These are phyloP conservation scores for Eulemur rubriventer DNA, from an alignment of 2,797 vertebrate species.

Conservation along the genomic window DNA sequence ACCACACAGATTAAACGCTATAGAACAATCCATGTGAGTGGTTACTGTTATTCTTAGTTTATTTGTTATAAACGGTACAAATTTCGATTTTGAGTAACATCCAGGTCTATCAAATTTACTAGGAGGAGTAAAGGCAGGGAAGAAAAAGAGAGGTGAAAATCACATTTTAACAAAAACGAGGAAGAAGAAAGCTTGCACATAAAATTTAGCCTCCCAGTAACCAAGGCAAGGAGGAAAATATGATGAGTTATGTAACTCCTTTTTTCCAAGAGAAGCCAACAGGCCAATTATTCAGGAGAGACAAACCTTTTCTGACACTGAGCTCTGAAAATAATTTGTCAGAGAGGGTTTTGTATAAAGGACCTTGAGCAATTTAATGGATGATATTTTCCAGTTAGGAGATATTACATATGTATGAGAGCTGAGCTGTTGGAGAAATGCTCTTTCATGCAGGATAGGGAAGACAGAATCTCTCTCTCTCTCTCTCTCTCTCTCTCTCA, in stretches of 20 bases:
- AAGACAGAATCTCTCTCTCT: background rate
- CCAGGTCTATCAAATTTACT: background rate
- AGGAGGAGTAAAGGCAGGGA: background rate
- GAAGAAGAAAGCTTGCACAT: conserved; percentile 1
- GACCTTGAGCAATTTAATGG: conserved; percentile 50
- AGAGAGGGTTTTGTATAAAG: conserved; percentile 29
- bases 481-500: background rate
- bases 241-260: background rate
- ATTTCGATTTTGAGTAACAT: background rate
- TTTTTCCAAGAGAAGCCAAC: conserved; percentile 3
- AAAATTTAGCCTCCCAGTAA: conserved; percentile 61
- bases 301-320: conserved; percentile 9
- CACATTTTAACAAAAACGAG: background rate
- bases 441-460: background rate
- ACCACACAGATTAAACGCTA: background rate
- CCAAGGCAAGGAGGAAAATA: conserved; percentile 49
- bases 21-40: background rate
- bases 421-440: background rate
- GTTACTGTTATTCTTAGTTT: background rate
- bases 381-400: conserved; percentile 46
- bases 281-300: conserved; percentile 43
- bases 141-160: background rate
- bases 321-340: conserved; percentile 65
- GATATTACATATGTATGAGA: conserved; percentile 32
- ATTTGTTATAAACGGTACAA: background rate